These are phyloP conservation scores for Marcusenius ussheri DNA, from an alignment of 2,113 vertebrate species.

Conservation along the genomic window DNA sequence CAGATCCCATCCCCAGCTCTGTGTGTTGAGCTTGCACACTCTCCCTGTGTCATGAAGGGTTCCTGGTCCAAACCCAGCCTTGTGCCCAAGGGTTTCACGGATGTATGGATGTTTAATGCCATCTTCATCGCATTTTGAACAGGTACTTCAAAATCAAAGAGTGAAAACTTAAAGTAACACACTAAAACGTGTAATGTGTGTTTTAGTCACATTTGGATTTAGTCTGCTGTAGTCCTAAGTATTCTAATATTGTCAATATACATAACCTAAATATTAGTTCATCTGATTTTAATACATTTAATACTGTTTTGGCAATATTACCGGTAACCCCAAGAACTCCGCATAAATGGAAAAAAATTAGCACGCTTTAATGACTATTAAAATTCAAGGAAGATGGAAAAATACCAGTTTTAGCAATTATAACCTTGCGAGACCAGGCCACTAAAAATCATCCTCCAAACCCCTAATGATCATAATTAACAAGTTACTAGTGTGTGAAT, in stretches of 20 bases:
- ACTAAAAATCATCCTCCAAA: not conserved
- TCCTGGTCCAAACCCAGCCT: not conserved
- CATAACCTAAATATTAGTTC: not conserved
- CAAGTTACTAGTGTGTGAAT: not conserved
- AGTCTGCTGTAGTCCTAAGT: not conserved
- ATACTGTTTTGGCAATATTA: not conserved
- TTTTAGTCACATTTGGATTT: not conserved
- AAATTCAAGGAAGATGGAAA: not conserved
- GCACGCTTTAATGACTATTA: not conserved
- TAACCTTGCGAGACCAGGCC: not conserved
- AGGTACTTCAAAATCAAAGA: not conserved
- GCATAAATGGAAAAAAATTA: not conserved
- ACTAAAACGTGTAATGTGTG: not conserved
- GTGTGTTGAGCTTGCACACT: not conserved
- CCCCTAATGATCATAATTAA: not conserved
- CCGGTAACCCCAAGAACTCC: not conserved
- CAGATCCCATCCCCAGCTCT: not conserved
- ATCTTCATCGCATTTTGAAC: not conserved
- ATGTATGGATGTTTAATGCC: not conserved
- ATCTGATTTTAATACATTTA: not conserved
- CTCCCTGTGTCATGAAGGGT: not conserved
- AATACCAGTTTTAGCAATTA: not conserved
- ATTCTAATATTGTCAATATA: not conserved
- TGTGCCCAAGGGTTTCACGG: not conserved
- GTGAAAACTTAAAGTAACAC: not conserved